phyloP scores from a whole-genome alignment of 2,888 invertebrate species.

The Pristionchus exspectatus region DNA sequence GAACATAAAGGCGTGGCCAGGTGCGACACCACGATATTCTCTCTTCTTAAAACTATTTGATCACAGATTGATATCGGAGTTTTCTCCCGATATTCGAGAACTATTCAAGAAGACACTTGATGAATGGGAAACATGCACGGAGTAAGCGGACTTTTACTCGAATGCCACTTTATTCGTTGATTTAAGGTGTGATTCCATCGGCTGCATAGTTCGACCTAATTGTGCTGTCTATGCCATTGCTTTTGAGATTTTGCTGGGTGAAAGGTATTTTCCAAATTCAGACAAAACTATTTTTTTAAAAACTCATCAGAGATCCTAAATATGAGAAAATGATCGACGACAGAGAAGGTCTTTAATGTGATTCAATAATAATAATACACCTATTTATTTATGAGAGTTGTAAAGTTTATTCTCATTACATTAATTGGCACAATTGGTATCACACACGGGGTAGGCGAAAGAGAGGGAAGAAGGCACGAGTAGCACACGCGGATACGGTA shows the following conservation, averaged over 20 bases:
- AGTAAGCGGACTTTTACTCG: background rate
- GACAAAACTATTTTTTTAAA: background rate
- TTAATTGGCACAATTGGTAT: slow-evolving; percentile 10
- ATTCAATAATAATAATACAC: background rate
- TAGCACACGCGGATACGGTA: slow-evolving; percentile 17
- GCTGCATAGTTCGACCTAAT: background rate
- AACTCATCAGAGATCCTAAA: background rate
- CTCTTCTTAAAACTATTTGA: background rate
- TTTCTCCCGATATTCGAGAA: background rate
- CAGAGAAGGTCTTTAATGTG: background rate
- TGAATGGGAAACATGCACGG: background rate
- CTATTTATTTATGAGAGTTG: background rate
- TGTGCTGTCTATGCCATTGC: background rate
- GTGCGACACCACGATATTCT: background rate
- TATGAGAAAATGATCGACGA: background rate
- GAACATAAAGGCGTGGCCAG: background rate
- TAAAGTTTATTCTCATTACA: slow-evolving; percentile 1
- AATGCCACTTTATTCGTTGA: background rate
- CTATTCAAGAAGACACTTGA: background rate
- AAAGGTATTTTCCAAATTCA: background rate
- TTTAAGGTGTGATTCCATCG: background rate
- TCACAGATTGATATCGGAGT: background rate
- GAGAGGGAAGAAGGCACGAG: slow-evolving; percentile 22
- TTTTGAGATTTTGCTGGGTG: background rate
- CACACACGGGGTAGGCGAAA: slow-evolving; percentile 30